A percentile compares a stretch with the other conserved stretches of the same genome.
These are phyloP conservation scores for Rhinella marina DNA, from an alignment of 2,797 vertebrate genomes.

Conservation along the genomic window DNA sequence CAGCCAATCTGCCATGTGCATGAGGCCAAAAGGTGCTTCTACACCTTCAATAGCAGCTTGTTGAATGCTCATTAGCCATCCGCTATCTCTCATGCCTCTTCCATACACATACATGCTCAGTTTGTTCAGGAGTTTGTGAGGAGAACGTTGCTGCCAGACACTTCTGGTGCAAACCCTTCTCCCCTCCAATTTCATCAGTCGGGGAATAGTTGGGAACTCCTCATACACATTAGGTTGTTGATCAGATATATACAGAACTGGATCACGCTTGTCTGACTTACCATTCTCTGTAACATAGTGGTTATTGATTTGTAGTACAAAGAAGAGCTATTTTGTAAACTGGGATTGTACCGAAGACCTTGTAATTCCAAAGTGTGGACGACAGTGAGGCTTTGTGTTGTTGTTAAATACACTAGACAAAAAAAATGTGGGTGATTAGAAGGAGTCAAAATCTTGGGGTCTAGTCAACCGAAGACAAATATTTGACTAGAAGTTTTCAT, in stretches of 20 bases:
- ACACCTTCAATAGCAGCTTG: too few relatives aligned
- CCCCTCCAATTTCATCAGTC: too few relatives aligned
- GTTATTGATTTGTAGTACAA: conserved; percentile 81
- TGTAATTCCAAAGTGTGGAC: conserved; percentile 86
- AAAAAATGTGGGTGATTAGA: neutral
- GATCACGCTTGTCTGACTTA: conserved; percentile 64
- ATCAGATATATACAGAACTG: too few relatives aligned
- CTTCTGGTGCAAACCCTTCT: too few relatives aligned
- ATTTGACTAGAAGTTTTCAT: neutral
- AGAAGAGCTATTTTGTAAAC: conserved; percentile 77
- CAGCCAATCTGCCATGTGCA: neutral
- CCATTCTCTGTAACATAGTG: conserved; percentile 81
- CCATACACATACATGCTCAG: too few relatives aligned
- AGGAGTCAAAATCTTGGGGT: neutral
- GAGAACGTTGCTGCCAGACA: too few relatives aligned
- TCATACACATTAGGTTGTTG: too few relatives aligned
- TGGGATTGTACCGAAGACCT: conserved; percentile 80
- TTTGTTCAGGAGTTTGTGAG: too few relatives aligned
- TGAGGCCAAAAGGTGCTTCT: neutral
- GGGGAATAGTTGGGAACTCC: too few relatives aligned
- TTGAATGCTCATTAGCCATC: too few relatives aligned
- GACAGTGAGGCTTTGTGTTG: conserved; percentile 76
- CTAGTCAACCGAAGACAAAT: neutral
- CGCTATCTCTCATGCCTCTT: too few relatives aligned
- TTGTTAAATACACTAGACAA: conserved; percentile 77